phyloP scores from a whole-genome alignment of 2,113 vertebrate genomes.

The Centropus bengalensis region DNA sequence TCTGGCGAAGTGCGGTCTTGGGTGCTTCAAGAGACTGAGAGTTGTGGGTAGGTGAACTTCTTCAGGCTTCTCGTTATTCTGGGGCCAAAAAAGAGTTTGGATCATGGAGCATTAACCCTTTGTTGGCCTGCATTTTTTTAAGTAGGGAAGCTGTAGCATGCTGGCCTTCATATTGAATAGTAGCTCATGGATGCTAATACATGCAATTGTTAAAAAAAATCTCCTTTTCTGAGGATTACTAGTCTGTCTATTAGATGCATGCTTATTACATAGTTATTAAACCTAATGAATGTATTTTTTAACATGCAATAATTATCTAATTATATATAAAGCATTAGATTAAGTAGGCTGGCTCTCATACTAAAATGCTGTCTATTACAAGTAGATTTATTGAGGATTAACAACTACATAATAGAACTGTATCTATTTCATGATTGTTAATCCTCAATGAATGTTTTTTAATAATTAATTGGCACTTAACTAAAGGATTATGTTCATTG shows the following conservation, averaged over 20 bases:
- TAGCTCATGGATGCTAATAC: neutral
- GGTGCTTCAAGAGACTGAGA: neutral
- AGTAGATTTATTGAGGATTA: constrained; percentile 76
- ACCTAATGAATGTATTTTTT: constrained; percentile 60
- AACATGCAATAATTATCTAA: constrained; percentile 65
- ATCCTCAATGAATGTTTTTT: constrained; percentile 72
- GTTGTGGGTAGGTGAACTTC: neutral
- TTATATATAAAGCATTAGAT: constrained; percentile 65
- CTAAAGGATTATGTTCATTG: constrained; percentile 69
- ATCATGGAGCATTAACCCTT: neutral
- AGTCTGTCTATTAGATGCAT: constrained; percentile 26
- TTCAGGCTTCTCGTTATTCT: neutral
- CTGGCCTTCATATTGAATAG: neutral
- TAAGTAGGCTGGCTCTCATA: constrained; percentile 51
- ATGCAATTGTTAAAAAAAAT: neutral
- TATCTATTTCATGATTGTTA: constrained; percentile 72
- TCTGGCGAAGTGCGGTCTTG: neutral
- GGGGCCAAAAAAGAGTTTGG: neutral
- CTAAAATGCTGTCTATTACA: constrained; percentile 68
- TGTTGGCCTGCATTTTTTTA: neutral
- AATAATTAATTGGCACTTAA: constrained; percentile 76
- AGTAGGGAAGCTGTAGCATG: neutral
- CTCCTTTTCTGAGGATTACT: constrained; percentile 31
- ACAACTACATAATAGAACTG: constrained; percentile 67
- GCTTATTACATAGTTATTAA: constrained; percentile 61